Base-by-base conservation (phyloP, 2,888 invertebrate genomes). In the Tortrix viridana region DNA sequence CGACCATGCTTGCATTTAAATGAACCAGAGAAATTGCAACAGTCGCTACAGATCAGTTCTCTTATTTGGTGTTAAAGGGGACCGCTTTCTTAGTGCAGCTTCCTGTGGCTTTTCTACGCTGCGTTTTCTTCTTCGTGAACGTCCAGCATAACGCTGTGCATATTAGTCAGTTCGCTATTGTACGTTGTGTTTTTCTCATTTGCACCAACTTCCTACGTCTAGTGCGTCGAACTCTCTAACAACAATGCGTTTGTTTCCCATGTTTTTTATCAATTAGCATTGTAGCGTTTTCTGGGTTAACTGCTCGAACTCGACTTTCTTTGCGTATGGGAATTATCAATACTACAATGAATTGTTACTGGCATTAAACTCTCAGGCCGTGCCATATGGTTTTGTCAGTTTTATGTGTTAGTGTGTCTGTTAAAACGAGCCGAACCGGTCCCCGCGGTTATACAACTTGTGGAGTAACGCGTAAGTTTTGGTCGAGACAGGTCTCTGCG, bases 1-100 rank as follows among this genome's bases (percentile, higher is more conserved):
- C 76, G 75, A 73, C 69, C 73, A 67, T 67, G 73, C 71, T 64
- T 74, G 72, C 71, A 71, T 76, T 77, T 73, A 74, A 75, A 71
- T 74, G 67, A 73, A 69, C 48, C 22, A 50, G 62, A 41, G 62
- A 63, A 63, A 63, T 44, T 62, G 56, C 61, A 55, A 1, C 49
- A 20, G 53, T 22, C 41, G 43, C 32, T 46, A 43, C 48, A 20
- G 56, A 20, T 56, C 23, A 44, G 20, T 57, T 59, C 68, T 67
- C 76, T 67, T 73, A 76, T 79, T 78, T 73, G 74, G 72, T 44
- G 70, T 71, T 67, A 62, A 70, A 66, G 66, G 63, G 70, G 73
- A 74, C 76, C 38, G 71, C 72, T 79, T 76, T 76, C 77, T 70
- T 75, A 65, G 61, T 65, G 62, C 12, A 69, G 68, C 66, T 76